Base-by-base conservation (phyloP, 2,888 invertebrate species). In the Oxyteleia sp. region DNA sequence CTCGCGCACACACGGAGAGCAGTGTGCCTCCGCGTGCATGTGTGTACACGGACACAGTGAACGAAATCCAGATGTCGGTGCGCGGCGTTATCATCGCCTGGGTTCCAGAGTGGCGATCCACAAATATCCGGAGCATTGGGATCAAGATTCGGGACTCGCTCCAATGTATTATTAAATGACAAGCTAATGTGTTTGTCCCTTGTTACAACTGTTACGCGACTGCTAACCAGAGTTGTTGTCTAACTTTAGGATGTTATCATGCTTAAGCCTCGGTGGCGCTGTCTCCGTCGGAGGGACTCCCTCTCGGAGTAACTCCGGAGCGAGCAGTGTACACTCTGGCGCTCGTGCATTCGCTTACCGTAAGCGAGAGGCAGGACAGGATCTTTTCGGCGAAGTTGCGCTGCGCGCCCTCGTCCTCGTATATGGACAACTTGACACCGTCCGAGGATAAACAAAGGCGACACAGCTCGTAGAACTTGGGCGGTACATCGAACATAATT, bases 381-480 rank as follows among this genome's bases (percentile, higher is more conserved):
- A 94, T 96, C 95, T 96, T 95, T 94, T 95, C 95, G 94, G 95
- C 95, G 93, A 95, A 95, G 91, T 94, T 95, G 92, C 95, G 95
- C 94, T 95, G 95, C 93, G 95, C 94, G 94, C 95, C 96, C 94
- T 96, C 95, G 95, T 96, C 96, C 94, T 96, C 96, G 94, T 96
- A 96, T 94, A 96, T 95, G 95, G 96, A 95, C 94, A 96, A 95
- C 94, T 95, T 96, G 94, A 95, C 95, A 95, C 96, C 96, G 95
- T 96, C 94, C 89, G 93, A 92, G 94, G 97, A 97, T 96, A 97
- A 96, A 96, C 97, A 97, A 96, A 97, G 96, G 95, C 97, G 97
- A 96, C 97, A 97, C 95, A 97, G 96, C 96, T 97, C 97, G 95
- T 97, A 97, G 95, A 97, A 97, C 96, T 97, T 97, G 95, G 96